Base-by-base conservation (phyloP, 2,797 vertebrate species). In the Poecilia picta region DNA sequence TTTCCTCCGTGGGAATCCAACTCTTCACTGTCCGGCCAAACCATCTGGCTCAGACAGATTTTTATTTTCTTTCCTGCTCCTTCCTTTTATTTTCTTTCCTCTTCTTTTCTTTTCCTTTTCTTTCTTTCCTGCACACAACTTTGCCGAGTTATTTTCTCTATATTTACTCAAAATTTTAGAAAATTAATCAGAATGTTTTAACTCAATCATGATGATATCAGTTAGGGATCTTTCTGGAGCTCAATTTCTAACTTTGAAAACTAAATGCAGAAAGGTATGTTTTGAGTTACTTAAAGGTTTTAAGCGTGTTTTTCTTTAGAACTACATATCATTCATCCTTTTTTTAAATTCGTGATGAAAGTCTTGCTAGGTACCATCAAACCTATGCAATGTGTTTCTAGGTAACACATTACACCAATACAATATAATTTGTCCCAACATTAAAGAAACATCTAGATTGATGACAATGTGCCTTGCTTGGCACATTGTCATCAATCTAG, bases 1-100 rank as follows among this genome's bases (percentile, higher is more conserved):
- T 92, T 88, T 85, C 81, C 81, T 87, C 74, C 81, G 77, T 90
- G 89, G 89, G 89, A 90, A 85, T 81, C 80, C 71, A 71, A 55
- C 74, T 80, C 74, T 84, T 72, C 12, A 53, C 83, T 53, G 73
- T 83, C 64, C 68, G 3, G 87, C 85, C 88, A 86, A 88, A 87
- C 89, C 85, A 81, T 89, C 90, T 90, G 87, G 87, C 87, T 88
- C 12, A 62, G 68, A 72, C 81, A 85, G 85, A 49, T 81, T 83
- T 80, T 81, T 83, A 85, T 31, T 43, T 41, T 83, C 83, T 8
- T 46, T 43, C 16, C 43, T 80, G 80, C 81, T 80, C 80, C 79
- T 81, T 83, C 85, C 20, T 31, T 28, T 82, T 82, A 23, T 80
- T 82, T 83, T 81, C 81, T 79, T 82, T 83, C 86, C 18, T 51